Conservation (phyloP, 1,140 invertebrate species). For the Microplitis mediator region DNA sequence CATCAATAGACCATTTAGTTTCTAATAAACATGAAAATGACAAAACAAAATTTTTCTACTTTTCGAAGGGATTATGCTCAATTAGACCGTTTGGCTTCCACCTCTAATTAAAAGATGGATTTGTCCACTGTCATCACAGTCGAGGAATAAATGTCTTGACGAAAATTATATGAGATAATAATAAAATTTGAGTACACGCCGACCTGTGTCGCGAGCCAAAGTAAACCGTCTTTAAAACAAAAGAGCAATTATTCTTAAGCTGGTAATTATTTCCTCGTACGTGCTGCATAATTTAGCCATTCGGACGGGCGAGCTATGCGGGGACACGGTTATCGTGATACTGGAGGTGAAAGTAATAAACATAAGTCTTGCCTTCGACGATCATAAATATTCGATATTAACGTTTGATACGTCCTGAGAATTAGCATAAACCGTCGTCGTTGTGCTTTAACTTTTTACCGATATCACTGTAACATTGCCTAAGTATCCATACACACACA, state of each 20-base stretch:
- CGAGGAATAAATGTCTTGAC: background rate
- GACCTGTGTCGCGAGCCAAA: background rate
- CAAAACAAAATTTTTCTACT: no score
- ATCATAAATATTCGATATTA: slow-evolving; percentile 62
- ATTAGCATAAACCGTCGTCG: slow-evolving; percentile 55
- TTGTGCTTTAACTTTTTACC: background rate
- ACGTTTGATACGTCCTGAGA: slow-evolving; percentile 51
- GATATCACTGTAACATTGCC: background rate
- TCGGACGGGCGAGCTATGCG: slow-evolving; percentile 27
- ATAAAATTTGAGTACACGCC: background rate
- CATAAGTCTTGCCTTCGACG: slow-evolving; percentile 54
- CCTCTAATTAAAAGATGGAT: background rate
- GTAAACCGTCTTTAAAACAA: slow-evolving; percentile 20
- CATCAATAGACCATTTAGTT: no score
- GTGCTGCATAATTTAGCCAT: slow-evolving; percentile 33
- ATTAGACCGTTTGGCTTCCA: no score
- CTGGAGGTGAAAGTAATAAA: slow-evolving; percentile 58
- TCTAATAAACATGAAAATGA: no score
- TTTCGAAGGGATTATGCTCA: no score
- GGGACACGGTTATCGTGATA: slow-evolving; percentile 42
- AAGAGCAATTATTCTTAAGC: slow-evolving; percentile 31
- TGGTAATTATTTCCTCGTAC: slow-evolving; percentile 30
- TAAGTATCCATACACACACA: no score
- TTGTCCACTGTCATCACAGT: background rate
- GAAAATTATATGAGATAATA: background rate